Base-by-base conservation (phyloP, 2,888 invertebrate species). In the Cetonia aurata region DNA sequence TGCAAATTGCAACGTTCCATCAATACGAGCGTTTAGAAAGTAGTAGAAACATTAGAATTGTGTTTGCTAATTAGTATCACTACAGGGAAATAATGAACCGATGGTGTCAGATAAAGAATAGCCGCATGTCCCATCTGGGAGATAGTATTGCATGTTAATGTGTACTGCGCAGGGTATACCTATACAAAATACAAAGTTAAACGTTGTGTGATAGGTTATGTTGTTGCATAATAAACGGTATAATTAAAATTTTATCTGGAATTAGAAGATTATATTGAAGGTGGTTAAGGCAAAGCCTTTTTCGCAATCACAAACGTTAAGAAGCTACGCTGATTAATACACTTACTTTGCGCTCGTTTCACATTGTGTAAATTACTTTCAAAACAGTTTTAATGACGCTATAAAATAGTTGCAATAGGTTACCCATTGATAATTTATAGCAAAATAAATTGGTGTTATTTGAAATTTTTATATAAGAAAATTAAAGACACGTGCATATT, bases 1-100 rank as follows among this genome's bases (percentile, higher is more conserved):
- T 10, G 46, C 44, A 31, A 46, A 46, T 12, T 37, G 44, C 25
- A 60, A 46, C 46, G 25, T 46, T 48, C 60, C 9, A 46, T 33
- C 13, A 46, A 31, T 46, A 60, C 8, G 37, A 48, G 33, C 31
- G 46, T 48, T 60, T 60, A 60, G 60, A 60, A 48, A 60, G 60
- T 60, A 48, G 31, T 60, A 48, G 31, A 33, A 48, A 48, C 25
- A 60, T 44, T 59, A 13, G 59, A 55, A 55, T 37, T 41, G 13
- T 46, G 46, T 13, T 48, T 60, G 31, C 46, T 60, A 60, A 60
- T 60, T 60, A 60, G 60, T 46, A 60, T 31, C 37, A 37, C 10
- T 8, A 33, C 19, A 25, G 55, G 13, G 25, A 60, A 60, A 31
- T 60, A 60, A 48, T 46, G 31, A 31, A 46, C 10, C 15, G 31